Base-by-base conservation (phyloP, 1,140 invertebrate genomes). In the Melitaea cinxia region DNA sequence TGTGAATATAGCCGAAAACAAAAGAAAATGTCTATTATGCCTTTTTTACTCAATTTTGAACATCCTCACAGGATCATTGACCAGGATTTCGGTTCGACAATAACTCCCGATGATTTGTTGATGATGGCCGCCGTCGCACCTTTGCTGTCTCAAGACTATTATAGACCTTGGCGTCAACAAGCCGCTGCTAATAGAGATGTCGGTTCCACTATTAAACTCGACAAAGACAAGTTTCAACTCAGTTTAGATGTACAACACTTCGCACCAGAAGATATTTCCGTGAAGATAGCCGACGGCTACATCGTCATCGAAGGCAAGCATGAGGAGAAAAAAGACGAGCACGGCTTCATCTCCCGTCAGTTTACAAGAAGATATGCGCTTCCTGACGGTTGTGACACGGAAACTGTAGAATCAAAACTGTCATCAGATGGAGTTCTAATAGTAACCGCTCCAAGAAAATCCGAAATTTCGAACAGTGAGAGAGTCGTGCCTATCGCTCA, bases 171-270 rank as follows among this genome's bases (percentile, higher is more conserved):
- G 95, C 92, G 93, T 57, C 79, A 88, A 24, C 69, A 88, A 30
- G 89, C 91, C 21, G 80, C 95, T 49, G 91, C 92, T 28, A 91
- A 93, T 61, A 93, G 94, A 78, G 94, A 94, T 70, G 93, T 94
- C n/a, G 94, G 94, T 4, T 95, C 95, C 39, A 95, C 94, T 35
- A 93, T 96, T 56, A 93, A 93, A 67, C 83, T 92, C 21, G 95
- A 85, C 45, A 89, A 83, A 53, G 78, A 87, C 4, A 87, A 83
- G 45, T 94, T 94, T 68, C 93, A 96, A 79, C 93, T 95, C 0
- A 94, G 93, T 68, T 80, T 97, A 71, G 96, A 98, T 78, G 95
- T 98, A 0, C 94, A 96, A 37, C 96, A 98, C 66, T 98, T 98
- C 79, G 89, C 93, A 33, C 96, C 96, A 0, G 94, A 95, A 50